Evolutionary conservation across 2,888 invertebrate species (phyloP).

Genomic region (Eurois occulta): DNA sequence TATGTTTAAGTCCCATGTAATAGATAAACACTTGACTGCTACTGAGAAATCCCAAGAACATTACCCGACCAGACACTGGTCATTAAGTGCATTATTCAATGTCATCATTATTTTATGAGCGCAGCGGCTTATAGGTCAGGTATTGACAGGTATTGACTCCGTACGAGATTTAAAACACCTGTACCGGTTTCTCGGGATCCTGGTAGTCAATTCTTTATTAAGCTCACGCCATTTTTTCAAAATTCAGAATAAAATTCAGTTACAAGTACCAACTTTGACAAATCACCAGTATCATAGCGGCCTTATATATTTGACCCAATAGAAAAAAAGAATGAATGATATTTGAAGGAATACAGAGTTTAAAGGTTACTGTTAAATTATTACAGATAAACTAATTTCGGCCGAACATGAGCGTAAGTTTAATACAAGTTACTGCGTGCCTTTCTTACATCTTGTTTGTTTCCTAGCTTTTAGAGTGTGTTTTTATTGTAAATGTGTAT

Average conservation of each 20-base stretch:
- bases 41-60: background rate
- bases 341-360: conserved; percentile 20
- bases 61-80: background rate
- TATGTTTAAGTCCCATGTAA: background rate
- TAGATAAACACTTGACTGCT: background rate
- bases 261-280: background rate
- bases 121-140: background rate
- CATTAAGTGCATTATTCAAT: conserved; percentile 3
- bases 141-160: background rate
- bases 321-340: background rate
- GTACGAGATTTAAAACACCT: background rate
- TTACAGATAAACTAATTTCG: conserved; percentile 86
- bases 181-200: background rate
- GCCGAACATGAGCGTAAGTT: conserved; percentile 87
- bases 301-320: conserved; percentile 25
- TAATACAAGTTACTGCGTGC: conserved; percentile 40
- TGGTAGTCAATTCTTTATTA: too few relatives aligned
- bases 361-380: conserved; percentile 73
- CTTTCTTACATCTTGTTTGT: conserved; percentile 16
- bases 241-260: background rate
- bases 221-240: background rate
- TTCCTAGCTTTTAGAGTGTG: conserved; percentile 32
- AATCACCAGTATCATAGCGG: conserved; percentile 6
- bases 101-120: background rate
- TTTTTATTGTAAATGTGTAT: background rate